Conservation (phyloP, 1,140 invertebrate genomes). For the Drosophila lacertosa region DNA sequence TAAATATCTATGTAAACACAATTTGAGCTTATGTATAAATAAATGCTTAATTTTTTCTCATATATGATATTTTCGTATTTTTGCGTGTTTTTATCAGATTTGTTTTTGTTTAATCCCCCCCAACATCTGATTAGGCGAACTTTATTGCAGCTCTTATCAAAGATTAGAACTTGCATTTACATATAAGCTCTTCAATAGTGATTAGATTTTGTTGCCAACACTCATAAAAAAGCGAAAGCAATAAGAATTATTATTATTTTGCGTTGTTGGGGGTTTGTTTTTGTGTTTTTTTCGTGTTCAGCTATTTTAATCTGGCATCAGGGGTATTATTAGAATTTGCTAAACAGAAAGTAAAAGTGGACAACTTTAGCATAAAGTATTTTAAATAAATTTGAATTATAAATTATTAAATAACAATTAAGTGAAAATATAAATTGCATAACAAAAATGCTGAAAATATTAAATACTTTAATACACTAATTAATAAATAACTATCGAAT, state of each 20-base stretch:
- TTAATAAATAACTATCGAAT: too few species aligned
- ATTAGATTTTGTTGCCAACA: constrained; percentile 30
- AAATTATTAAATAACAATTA: constrained; percentile 2
- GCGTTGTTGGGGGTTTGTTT: constrained; percentile 19
- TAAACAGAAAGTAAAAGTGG: constrained; percentile 26
- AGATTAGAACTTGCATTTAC: constrained; percentile 61
- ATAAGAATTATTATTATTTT: constrained; percentile 21
- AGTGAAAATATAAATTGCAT: too few species aligned
- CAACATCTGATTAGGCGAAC: constrained; percentile 46
- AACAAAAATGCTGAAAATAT: neutral
- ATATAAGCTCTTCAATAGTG: constrained; percentile 34
- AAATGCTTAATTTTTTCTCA: neutral
- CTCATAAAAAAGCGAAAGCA: constrained; percentile 25
- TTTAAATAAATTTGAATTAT: neutral
- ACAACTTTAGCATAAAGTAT: too few species aligned
- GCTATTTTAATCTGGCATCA: constrained; percentile 10
- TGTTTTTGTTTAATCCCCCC: constrained; percentile 10
- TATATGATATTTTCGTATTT: neutral
- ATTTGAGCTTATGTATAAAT: too few species aligned
- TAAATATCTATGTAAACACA: neutral
- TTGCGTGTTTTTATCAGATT: constrained; percentile 51
- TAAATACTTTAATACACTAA: neutral
- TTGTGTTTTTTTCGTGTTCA: neutral
- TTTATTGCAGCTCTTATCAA: constrained; percentile 74
- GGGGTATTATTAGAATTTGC: constrained; percentile 23